A percentile compares a stretch with the other conserved stretches of the same genome.
Conservation (phyloP, 92 coral and sea anemone genomes). For the Epizoanthus ramosus region DNA sequence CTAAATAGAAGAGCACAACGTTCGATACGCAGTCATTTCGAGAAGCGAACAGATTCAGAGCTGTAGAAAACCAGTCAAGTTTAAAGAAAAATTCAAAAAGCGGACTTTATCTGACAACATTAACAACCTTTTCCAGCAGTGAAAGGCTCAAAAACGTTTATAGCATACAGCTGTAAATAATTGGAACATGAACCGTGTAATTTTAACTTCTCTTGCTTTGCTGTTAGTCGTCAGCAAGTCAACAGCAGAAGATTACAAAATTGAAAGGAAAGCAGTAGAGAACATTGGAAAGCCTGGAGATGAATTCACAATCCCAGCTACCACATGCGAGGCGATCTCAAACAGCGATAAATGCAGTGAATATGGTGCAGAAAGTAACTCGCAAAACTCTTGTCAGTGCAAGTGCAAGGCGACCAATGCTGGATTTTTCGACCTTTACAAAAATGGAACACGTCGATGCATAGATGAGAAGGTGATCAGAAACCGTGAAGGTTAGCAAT, state of each 20-base stretch:
- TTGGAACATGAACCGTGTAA: neutral
- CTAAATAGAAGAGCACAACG: neutral
- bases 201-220: neutral
- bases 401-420: neutral
- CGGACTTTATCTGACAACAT: neutral
- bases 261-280: neutral
- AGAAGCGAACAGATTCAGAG: neutral
- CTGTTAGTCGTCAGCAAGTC: neutral
- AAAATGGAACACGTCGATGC: slow-evolving; percentile 2
- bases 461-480: neutral
- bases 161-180: neutral
- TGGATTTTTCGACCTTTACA: neutral
- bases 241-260: neutral
- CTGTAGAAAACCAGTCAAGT: neutral
- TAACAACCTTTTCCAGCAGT: neutral
- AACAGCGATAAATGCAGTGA: neutral
- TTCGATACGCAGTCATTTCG: neutral
- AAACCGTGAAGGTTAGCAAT: neutral
- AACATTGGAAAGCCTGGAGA: neutral
- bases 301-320: neutral
- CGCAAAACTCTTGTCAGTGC: neutral
- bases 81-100: too few species aligned
- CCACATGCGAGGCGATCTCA: neutral
- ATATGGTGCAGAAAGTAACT: neutral
- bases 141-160: neutral